Evolutionary conservation across 2,113 vertebrate species (phyloP).

Genomic region (Athene noctua): DNA sequence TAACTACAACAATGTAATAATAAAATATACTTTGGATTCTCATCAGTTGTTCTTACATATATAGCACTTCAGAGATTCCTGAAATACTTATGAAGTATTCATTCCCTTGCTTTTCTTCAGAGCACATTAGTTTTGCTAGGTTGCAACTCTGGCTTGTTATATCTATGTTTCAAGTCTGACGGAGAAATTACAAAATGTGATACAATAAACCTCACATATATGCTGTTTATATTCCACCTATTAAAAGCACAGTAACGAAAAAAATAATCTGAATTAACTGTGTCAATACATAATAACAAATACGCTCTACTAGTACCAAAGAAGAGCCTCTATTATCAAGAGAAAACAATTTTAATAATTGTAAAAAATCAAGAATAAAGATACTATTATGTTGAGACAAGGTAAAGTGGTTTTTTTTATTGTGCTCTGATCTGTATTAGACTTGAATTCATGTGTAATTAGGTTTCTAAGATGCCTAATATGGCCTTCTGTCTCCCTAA

Average conservation of each 20-base stretch:
- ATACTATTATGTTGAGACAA: neutral
- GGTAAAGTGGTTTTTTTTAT: neutral
- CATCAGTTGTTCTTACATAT: neutral
- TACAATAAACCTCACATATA: neutral
- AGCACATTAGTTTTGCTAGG: neutral
- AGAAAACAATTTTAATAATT: neutral
- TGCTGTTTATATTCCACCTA: neutral
- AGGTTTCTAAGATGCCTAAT: neutral
- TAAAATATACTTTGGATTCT: neutral
- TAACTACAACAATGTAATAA: neutral
- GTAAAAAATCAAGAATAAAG: neutral
- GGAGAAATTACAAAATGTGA: neutral
- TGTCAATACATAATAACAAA: neutral
- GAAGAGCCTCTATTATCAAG: neutral
- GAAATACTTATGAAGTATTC: neutral
- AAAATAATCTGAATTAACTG: neutral
- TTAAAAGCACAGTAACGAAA: neutral
- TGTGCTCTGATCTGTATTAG: neutral
- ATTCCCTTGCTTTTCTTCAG: neutral
- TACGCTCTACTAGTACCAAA: neutral
- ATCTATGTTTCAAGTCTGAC: neutral
- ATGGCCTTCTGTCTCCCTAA: neutral
- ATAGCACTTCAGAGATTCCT: neutral
- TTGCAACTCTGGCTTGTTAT: neutral
- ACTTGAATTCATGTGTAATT: neutral